These are phyloP conservation scores for Aphrocallistes beatrix DNA, from an alignment of 37 sponge, comb jelly and placozoan species.

Conservation along the genomic window DNA sequence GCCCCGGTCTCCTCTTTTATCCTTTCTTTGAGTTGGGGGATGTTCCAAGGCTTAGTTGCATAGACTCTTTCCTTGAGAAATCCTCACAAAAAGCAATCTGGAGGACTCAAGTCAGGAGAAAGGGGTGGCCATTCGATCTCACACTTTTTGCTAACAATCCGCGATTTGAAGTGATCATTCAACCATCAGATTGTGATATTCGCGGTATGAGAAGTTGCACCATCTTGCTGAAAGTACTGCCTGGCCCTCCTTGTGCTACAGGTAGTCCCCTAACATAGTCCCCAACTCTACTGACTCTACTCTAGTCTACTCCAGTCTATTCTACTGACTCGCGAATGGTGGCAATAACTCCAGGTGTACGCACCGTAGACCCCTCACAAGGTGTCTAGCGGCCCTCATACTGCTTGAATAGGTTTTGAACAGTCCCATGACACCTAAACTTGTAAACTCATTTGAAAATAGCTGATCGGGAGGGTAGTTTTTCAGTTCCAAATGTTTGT, in stretches of 20 bases:
- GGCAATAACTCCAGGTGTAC: neutral
- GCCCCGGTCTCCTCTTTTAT: neutral
- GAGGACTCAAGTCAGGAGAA: neutral
- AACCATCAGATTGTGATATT: neutral
- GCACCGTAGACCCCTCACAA: neutral
- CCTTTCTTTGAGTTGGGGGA: neutral
- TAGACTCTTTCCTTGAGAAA: neutral
- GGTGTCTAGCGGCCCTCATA: neutral
- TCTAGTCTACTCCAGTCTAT: too few species aligned
- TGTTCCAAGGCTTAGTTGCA: neutral
- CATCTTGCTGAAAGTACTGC: neutral
- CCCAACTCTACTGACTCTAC: too few species aligned
- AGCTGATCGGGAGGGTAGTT: neutral
- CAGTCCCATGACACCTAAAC: neutral
- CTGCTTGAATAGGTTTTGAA: neutral
- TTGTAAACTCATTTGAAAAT: neutral
- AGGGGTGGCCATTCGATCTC: neutral
- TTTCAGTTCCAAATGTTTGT: neutral
- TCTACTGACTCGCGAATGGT: neutral
- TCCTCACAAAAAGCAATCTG: neutral
- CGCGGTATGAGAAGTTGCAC: neutral
- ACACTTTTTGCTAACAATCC: neutral
- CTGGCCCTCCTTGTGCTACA: neutral
- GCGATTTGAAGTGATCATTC: neutral
- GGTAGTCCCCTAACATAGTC: too few species aligned